Conservation (phyloP, 2,888 invertebrate species). For the Heliconius aoede region DNA sequence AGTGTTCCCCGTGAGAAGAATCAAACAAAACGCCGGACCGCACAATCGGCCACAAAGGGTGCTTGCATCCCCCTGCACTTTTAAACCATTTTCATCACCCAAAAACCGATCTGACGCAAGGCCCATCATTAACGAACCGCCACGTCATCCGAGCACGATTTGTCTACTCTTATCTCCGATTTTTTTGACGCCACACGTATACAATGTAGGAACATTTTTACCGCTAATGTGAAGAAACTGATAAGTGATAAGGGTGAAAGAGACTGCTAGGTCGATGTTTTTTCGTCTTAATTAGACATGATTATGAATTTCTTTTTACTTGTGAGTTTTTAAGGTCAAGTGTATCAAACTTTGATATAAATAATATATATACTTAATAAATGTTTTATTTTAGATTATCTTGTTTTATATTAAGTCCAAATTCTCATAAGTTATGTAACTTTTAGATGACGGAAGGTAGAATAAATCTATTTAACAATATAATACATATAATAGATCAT, state of each 20-base stretch:
- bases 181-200: slow-evolving; percentile 72
- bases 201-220: slow-evolving; percentile 79
- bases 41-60: slow-evolving; percentile 67
- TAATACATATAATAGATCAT: not conserved
- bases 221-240: slow-evolving; percentile 78
- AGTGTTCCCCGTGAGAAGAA: slow-evolving; percentile 74
- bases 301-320: slow-evolving; percentile 14
- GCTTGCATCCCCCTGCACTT: slow-evolving; percentile 56
- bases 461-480: not conserved
- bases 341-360: not conserved
- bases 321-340: slow-evolving; percentile 16
- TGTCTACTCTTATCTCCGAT: slow-evolving; percentile 79
- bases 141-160: slow-evolving; percentile 77
- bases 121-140: slow-evolving; percentile 79
- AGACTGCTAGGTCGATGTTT: slow-evolving; percentile 60
- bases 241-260: slow-evolving; percentile 70
- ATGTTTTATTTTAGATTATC: not conserved
- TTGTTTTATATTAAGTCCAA: not conserved
- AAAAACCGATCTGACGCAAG: slow-evolving; percentile 62
- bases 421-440: not conserved
- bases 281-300: slow-evolving; percentile 54
- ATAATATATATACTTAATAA: not conserved
- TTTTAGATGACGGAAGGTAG: not conserved
- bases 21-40: slow-evolving; percentile 72
- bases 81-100: slow-evolving; percentile 66